phyloP scores from a whole-genome alignment of 2,113 vertebrate species.

The Forbesichthys papilliferus region DNA sequence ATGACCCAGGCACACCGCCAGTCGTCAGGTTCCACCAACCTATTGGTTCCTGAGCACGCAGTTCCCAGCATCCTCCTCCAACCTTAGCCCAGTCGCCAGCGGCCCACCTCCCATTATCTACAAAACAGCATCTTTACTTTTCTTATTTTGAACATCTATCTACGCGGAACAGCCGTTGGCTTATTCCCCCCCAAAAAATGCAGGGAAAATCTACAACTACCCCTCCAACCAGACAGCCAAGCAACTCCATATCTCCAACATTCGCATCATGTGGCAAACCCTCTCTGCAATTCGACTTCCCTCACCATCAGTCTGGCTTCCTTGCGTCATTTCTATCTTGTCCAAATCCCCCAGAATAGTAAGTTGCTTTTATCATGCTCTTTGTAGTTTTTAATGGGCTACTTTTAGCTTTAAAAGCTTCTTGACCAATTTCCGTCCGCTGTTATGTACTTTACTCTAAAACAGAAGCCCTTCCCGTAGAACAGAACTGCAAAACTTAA shows the following conservation, averaged over 20 bases:
- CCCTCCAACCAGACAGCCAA: conserved; percentile 89
- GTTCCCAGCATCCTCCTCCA: conserved; percentile 96
- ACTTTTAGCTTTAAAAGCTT: conserved; percentile 84
- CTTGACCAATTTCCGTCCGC: conserved; percentile 79
- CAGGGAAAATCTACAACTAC: conserved; percentile 92
- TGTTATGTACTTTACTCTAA: conserved; percentile 34
- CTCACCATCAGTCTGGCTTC: conserved; percentile 98
- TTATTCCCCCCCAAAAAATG: conserved; percentile 93
- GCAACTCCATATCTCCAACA: conserved; percentile 84
- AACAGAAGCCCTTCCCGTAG: conserved; percentile 20
- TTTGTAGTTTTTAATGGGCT: conserved; percentile 76
- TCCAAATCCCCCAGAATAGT: conserved; percentile 99
- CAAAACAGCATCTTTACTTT: conserved; percentile 93
- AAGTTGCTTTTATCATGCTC: conserved; percentile 97
- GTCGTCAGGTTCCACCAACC: conserved; percentile 97
- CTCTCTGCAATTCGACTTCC: conserved; percentile 99
- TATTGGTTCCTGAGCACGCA: conserved; percentile 99
- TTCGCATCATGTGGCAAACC: conserved; percentile 99
- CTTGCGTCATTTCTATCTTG: conserved; percentile 99
- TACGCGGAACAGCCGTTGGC: conserved; percentile 95
- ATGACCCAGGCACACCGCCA: conserved; percentile 97
- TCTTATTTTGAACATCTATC: conserved; percentile 95
- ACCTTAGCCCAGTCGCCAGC: conserved; percentile 96
- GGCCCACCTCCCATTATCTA: conserved; percentile 93
- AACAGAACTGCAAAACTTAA: conserved; percentile 38